These are phyloP conservation scores for Emmelina monodactyla DNA, from an alignment of 2,888 invertebrate species.

Conservation along the genomic window DNA sequence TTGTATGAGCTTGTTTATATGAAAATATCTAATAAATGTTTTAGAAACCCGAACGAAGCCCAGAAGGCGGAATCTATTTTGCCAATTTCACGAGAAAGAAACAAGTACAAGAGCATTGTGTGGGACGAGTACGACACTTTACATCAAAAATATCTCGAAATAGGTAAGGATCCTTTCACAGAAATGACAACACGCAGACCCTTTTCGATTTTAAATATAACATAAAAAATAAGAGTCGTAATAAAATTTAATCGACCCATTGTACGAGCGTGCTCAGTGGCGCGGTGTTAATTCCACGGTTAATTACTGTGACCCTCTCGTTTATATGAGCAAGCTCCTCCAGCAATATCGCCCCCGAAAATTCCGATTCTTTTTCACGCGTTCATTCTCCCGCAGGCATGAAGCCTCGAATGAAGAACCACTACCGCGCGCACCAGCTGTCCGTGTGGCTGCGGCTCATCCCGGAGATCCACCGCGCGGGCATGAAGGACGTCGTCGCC, in stretches of 20 bases:
- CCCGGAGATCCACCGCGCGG: slow-evolving; percentile 88
- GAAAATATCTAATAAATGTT: no score
- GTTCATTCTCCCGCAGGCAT: slow-evolving; percentile 81
- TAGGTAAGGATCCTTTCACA: slow-evolving; percentile 85
- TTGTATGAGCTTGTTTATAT: no score
- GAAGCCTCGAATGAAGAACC: slow-evolving; percentile 92
- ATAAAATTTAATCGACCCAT: slow-evolving; percentile 23
- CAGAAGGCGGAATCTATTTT: slow-evolving; percentile 80
- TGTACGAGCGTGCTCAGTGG: slow-evolving; percentile 18
- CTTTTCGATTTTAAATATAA: no score
- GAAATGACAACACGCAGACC: no score
- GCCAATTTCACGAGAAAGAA: slow-evolving; percentile 83
- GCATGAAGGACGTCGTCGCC: slow-evolving; percentile 89
- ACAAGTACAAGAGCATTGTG: slow-evolving; percentile 81
- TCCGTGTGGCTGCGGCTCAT: slow-evolving; percentile 95
- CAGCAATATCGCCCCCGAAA: no score
- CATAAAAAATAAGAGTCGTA: no score
- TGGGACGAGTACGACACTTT: slow-evolving; percentile 94
- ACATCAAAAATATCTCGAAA: slow-evolving; percentile 92
- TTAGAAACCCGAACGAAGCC: slow-evolving; percentile 85
- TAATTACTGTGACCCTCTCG: slow-evolving; percentile 31
- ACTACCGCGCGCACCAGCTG: slow-evolving; percentile 95
- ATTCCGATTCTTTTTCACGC: no score
- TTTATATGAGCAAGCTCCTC: no score
- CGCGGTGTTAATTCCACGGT: slow-evolving; percentile 28